A percentile compares a stretch with the other conserved stretches of the same genome.
Conservation (phyloP, 2,888 invertebrate genomes). For the Ophraella communa region DNA sequence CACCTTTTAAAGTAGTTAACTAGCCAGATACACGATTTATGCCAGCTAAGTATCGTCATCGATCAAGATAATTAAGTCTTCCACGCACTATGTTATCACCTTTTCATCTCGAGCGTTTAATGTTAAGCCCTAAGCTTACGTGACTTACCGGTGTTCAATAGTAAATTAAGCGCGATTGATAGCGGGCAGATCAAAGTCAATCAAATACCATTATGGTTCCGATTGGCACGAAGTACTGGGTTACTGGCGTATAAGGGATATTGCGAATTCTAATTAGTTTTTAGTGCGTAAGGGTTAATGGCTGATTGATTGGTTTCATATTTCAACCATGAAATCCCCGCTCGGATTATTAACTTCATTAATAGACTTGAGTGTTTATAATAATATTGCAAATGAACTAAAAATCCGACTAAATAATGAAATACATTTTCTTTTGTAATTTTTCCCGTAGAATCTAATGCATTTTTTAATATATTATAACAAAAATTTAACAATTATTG, state of each 20-base stretch:
- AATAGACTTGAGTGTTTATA: too few species aligned
- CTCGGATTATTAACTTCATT: too few species aligned
- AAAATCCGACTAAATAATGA: too few species aligned
- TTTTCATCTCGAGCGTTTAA: not conserved
- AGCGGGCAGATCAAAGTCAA: slow-evolving; percentile 55
- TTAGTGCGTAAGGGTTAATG: not conserved
- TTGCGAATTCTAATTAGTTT: not conserved
- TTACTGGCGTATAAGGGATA: not conserved
- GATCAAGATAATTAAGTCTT: slow-evolving; percentile 45
- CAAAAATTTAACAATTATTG: too few species aligned
- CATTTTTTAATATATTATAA: too few species aligned
- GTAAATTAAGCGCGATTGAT: slow-evolving; percentile 54
- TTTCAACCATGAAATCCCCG: too few species aligned
- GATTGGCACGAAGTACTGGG: not conserved
- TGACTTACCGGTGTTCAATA: slow-evolving; percentile 46
- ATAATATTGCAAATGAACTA: too few species aligned
- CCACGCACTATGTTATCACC: slow-evolving; percentile 33
- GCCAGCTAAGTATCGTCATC: not conserved
- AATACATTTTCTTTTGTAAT: too few species aligned
- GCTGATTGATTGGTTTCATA: too few species aligned
- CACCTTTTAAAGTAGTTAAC: not conserved
- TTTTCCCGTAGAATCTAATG: too few species aligned
- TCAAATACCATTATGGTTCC: slow-evolving; percentile 51
- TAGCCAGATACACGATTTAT: not conserved
- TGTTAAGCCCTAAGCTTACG: slow-evolving; percentile 19